Evolutionary conservation across 2,113 vertebrate genomes (phyloP), one percentile per base, ranked within the genome.

Genomic region (Nettapus auritus): DNA sequence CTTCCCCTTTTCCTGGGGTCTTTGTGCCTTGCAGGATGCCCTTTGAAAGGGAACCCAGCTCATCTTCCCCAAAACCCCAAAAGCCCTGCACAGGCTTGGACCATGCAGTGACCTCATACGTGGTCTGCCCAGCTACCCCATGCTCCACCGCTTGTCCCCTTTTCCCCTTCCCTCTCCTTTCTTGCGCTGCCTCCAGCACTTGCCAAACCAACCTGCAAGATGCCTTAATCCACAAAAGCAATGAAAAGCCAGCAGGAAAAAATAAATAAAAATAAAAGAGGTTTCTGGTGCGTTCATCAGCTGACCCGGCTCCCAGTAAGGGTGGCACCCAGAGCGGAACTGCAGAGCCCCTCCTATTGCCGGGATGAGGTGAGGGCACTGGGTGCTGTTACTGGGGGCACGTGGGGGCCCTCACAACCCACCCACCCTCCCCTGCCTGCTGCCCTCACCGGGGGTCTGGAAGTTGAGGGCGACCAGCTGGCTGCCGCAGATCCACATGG

Each of bases 401-500:
- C 11, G 11, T 44, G 40, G 19, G 28, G 18, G 21, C 48, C 48
- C 48, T 11, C 13, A 52, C 4, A 7, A 52, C 50, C 4, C 62
- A 16, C 23, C 59, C 52, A 8, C 66, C 36, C 82, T 36, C 48
- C 73, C 56, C 74, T 42, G 46, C 66, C 56, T 1, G 7, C 81
- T 77, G 90, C 4, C 34, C 97, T 97, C 94, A 99, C 99, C 99
- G 97, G 99, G 99, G 23, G 99, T 99, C 98, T 99, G 99, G 96
- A 99, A 99, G 98, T 99, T 99, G 79, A 99, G 99, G 0, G 99
- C 99, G 62, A 99, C 99, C 73, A 99, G 98, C 97, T 99, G 99
- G 93, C 99, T 99, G 66, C 99, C 99, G 2, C 99, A 99, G 87
- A 99, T 99, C 99, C 99, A 99, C 99, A 99, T 99, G 97, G 99